Conservation (phyloP, 2,113 vertebrate species). For the Calidris pugnax region DNA sequence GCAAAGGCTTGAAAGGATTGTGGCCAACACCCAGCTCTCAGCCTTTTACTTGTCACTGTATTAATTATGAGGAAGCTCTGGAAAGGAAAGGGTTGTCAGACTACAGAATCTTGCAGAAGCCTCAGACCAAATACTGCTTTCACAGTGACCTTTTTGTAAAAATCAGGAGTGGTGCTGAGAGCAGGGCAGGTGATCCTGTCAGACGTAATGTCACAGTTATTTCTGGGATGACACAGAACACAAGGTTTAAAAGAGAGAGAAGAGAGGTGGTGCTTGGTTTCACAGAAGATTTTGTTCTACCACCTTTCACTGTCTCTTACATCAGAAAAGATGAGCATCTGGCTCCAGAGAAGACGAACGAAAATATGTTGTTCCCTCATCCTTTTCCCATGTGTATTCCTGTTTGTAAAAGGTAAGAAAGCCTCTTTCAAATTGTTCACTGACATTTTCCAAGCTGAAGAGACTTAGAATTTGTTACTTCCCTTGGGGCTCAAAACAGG, state of each 20-base stretch:
- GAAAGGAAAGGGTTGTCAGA: background rate
- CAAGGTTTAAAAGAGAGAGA: background rate
- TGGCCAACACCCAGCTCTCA: background rate
- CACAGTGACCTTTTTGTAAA: background rate
- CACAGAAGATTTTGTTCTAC: background rate
- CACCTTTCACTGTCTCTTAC: too few relatives aligned
- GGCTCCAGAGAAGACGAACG: background rate
- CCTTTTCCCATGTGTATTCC: background rate
- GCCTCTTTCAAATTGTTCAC: background rate
- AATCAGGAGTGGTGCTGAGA: background rate
- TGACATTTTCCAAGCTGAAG: too few relatives aligned
- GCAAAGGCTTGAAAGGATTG: background rate
- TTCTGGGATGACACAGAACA: background rate
- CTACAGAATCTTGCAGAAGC: background rate
- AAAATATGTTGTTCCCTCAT: background rate
- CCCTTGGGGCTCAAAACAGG: background rate
- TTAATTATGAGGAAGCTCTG: background rate
- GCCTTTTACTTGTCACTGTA: background rate
- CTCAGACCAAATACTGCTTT: background rate
- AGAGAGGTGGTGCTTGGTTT: background rate
- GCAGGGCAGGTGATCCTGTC: too few relatives aligned
- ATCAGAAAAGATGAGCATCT: background rate
- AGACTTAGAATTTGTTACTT: background rate
- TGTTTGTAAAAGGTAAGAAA: background rate
- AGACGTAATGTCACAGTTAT: background rate